These are phyloP conservation scores for Nephrotoma appendiculata DNA, from an alignment of 2,888 invertebrate genomes.

Conservation along the genomic window DNA sequence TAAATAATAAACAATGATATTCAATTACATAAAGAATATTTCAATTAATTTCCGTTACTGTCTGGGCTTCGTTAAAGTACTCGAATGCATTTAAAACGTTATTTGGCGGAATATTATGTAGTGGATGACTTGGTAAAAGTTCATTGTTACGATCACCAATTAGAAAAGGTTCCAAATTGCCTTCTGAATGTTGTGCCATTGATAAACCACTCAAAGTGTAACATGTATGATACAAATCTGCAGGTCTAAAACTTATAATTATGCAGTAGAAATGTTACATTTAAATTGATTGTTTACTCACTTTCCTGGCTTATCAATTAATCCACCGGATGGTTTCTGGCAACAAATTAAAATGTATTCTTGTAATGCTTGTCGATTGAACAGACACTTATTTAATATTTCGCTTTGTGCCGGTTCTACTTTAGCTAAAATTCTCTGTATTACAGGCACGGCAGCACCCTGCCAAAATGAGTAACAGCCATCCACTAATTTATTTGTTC, in stretches of 20 bases:
- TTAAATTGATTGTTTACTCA: slow-evolving; percentile 33
- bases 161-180: slow-evolving; percentile 36
- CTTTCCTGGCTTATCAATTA: slow-evolving; percentile 95
- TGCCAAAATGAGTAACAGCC: slow-evolving; percentile 99
- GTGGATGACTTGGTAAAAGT: slow-evolving; percentile 61
- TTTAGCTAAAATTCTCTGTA: slow-evolving; percentile 55
- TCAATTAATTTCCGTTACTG: neutral
- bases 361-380: slow-evolving; percentile 77
- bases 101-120: slow-evolving; percentile 68
- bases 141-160: slow-evolving; percentile 55
- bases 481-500: slow-evolving; percentile 97
- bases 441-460: slow-evolving; percentile 79
- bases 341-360: slow-evolving; percentile 91
- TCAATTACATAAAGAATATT: neutral
- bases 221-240: slow-evolving; percentile 95
- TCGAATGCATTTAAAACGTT: slow-evolving; percentile 36
- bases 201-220: slow-evolving; percentile 91
- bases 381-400: slow-evolving; percentile 35
- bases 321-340: slow-evolving; percentile 74
- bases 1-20: no score
- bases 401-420: slow-evolving; percentile 11
- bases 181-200: slow-evolving; percentile 64
- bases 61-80: slow-evolving; percentile 25
- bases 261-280: neutral
- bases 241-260: slow-evolving; percentile 36